These are phyloP conservation scores for Chelon auratus DNA, from an alignment of 2,797 vertebrate genomes.

Conservation along the genomic window DNA sequence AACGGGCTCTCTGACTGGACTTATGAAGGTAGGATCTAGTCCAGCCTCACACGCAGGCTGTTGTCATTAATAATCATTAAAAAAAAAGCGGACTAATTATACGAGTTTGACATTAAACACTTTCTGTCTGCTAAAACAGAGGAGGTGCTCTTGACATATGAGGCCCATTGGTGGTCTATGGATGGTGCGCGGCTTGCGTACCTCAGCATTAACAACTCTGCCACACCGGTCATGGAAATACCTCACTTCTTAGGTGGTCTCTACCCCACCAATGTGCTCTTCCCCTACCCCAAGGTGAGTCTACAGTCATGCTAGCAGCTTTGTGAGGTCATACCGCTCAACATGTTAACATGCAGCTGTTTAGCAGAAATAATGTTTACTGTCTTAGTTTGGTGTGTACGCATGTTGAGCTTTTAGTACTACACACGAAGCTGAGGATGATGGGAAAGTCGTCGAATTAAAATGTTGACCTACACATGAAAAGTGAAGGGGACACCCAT, in stretches of 20 bases:
- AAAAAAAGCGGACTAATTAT: neutral
- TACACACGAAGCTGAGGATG: neutral
- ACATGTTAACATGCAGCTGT: neutral
- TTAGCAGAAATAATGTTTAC: neutral
- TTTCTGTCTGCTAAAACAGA: constrained; percentile 73
- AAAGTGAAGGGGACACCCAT: neutral
- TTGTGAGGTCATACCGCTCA: neutral
- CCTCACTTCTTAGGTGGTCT: constrained; percentile 86
- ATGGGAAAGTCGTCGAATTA: neutral
- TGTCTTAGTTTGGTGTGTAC: neutral
- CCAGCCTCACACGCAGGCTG: neutral
- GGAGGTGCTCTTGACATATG: constrained; percentile 84
- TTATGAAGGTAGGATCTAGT: constrained; percentile 82
- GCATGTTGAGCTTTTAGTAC: neutral
- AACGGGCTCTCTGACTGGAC: constrained; percentile 89
- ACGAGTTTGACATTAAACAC: constrained; percentile 1
- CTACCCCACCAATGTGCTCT: constrained; percentile 85
- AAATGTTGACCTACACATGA: neutral
- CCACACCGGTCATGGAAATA: constrained; percentile 88
- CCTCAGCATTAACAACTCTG: constrained; percentile 87
- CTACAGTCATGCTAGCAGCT: neutral
- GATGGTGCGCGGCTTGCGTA: constrained; percentile 88
- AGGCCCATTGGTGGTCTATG: constrained; percentile 87
- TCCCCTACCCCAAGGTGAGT: constrained; percentile 88
- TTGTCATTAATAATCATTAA: neutral